Percentiles rank a stretch among this genome's conserved stretches.
Conservation (phyloP, 2,113 vertebrate genomes). For the Salvator merianae region DNA sequence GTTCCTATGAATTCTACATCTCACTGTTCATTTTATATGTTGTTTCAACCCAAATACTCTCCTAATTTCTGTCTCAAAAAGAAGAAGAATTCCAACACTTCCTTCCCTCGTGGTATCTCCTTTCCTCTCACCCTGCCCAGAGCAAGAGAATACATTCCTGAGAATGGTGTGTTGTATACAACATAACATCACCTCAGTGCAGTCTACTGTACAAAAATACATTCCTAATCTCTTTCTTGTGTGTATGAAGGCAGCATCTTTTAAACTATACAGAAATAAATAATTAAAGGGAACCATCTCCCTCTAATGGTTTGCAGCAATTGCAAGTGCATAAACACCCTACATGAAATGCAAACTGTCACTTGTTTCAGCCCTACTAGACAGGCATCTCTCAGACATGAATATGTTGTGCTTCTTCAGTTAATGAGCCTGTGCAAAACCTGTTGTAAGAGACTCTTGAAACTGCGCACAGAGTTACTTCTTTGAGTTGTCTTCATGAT, state of each 20-base stretch:
- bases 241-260: neutral
- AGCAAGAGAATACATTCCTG: too few relatives aligned
- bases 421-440: neutral
- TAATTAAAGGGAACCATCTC: neutral
- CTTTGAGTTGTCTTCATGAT: neutral
- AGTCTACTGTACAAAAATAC: too few relatives aligned
- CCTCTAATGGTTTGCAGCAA: neutral
- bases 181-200: too few relatives aligned
- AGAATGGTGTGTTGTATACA: too few relatives aligned
- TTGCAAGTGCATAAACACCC: neutral
- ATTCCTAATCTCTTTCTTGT: neutral
- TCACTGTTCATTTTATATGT: neutral
- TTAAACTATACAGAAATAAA: neutral
- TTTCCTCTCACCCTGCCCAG: neutral
- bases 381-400: neutral
- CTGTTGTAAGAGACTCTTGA: neutral
- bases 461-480: neutral
- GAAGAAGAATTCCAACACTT: too few relatives aligned
- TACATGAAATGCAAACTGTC: neutral
- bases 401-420: neutral
- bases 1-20: slow-evolving; percentile 45
- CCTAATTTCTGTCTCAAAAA: neutral
- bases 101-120: too few relatives aligned
- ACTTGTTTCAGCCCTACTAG: neutral
- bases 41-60: neutral